phyloP scores from a whole-genome alignment of 2,888 invertebrate species.

The Ormia ochracea region DNA sequence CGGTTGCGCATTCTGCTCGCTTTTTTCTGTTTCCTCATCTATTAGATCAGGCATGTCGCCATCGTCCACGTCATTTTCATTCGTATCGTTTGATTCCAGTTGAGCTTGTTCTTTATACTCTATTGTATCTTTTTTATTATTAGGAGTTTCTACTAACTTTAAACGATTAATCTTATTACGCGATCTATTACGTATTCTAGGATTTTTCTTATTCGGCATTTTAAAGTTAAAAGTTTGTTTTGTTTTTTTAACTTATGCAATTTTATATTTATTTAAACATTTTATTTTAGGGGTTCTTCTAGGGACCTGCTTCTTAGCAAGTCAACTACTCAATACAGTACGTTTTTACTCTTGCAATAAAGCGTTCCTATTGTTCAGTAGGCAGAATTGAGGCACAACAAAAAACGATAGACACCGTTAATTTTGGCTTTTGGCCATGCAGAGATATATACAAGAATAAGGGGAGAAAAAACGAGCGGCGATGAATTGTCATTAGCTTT shows the following conservation, averaged over 20 bases:
- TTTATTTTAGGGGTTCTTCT: neutral
- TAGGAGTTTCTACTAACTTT: conserved; percentile 32
- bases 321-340: conserved; percentile 23
- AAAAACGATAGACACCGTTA: conserved; percentile 30
- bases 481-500: conserved; percentile 38
- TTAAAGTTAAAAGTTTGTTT: conserved; percentile 52
- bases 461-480: neutral
- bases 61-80: conserved; percentile 11
- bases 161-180: conserved; percentile 70
- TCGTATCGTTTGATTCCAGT: conserved; percentile 1
- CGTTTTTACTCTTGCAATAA: conserved; percentile 11
- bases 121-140: neutral
- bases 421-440: conserved; percentile 60
- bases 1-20: neutral
- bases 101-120: neutral
- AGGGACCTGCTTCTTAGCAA: conserved; percentile 37
- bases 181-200: conserved; percentile 70
- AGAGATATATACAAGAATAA: conserved; percentile 13
- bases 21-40: conserved; percentile 19
- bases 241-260: conserved; percentile 61
- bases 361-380: conserved; percentile 33
- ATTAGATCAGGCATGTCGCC: conserved; percentile 38
- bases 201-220: conserved; percentile 67
- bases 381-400: neutral
- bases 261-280: conserved; percentile 15